Percentiles rank a stretch among this genome's conserved stretches.
Evolutionary conservation across 2,888 invertebrate species (phyloP).

Genomic region (Dasysyrphus tricinctus): DNA sequence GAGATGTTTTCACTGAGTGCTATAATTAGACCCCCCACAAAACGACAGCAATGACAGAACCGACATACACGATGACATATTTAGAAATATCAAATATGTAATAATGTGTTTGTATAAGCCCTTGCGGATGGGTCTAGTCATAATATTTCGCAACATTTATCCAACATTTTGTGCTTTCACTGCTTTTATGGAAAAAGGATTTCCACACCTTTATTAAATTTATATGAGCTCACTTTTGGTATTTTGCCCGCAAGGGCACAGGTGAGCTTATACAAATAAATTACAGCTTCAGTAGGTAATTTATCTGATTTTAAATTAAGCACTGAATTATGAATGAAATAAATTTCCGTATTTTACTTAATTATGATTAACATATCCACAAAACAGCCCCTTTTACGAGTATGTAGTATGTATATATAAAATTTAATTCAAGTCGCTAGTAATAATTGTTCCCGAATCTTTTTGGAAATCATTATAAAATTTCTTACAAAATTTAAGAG

Average conservation of each 20-base stretch:
- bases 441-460: no score
- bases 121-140: conserved; percentile 48
- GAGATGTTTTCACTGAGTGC: conserved; percentile 58
- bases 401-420: no score
- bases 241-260: background rate
- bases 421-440: no score
- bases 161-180: background rate
- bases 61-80: conserved; percentile 56
- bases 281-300: conserved; percentile 53
- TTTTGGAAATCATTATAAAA: no score
- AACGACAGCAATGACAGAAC: conserved; percentile 20
- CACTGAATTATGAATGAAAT: conserved; percentile 39
- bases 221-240: conserved; percentile 22
- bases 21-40: conserved; percentile 64
- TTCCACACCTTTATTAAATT: conserved; percentile 33
- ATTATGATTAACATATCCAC: background rate
- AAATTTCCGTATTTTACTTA: background rate
- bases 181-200: conserved; percentile 6
- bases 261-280: conserved; percentile 30
- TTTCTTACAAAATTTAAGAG: no score
- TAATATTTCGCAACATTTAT: conserved; percentile 15
- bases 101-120: conserved; percentile 51
- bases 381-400: conserved; percentile 6
- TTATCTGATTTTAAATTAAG: conserved; percentile 60
- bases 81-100: conserved; percentile 46